Evolutionary conservation across 2,797 vertebrate species (phyloP).

Genomic region (Leptodactylus fallax): DNA sequence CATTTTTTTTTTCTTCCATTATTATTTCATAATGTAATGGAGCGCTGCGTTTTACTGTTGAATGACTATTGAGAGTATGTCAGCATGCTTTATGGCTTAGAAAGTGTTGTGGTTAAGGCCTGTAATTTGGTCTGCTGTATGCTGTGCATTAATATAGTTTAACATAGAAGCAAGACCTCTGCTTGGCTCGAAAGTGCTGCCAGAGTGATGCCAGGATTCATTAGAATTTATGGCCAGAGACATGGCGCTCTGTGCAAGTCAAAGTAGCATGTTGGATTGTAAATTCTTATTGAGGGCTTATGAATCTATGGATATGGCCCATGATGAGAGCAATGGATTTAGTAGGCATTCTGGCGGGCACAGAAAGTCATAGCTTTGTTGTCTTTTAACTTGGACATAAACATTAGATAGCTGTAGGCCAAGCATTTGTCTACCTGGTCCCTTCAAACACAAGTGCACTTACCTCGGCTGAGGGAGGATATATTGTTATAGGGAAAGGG

Average conservation of each 20-base stretch:
- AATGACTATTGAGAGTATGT: slow-evolving; percentile 19
- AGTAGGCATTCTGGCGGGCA: not conserved
- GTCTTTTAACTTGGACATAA: too few species aligned
- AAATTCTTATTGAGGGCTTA: slow-evolving; percentile 12
- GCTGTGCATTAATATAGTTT: slow-evolving; percentile 43
- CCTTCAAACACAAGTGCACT: too few species aligned
- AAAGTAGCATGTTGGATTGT: slow-evolving; percentile 34
- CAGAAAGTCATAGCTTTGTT: too few species aligned
- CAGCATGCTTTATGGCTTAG: slow-evolving; percentile 33
- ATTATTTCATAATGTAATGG: slow-evolving; percentile 54
- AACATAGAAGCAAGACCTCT: slow-evolving; percentile 21
- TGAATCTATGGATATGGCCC: not conserved
- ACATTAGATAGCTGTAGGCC: too few species aligned
- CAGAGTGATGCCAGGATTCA: slow-evolving; percentile 32
- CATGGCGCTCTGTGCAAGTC: not conserved
- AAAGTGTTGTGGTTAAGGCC: slow-evolving; percentile 36
- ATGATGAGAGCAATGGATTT: too few species aligned
- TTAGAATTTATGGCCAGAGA: slow-evolving; percentile 22
- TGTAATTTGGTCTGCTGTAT: slow-evolving; percentile 28
- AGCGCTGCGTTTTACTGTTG: slow-evolving; percentile 33
- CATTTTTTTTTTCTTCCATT: slow-evolving; percentile 19
- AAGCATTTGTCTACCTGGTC: too few species aligned
- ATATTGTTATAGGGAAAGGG: too few species aligned
- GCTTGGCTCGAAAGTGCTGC: slow-evolving; percentile 24
- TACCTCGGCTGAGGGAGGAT: too few species aligned